Evolutionary conservation across 1,140 invertebrate species (phyloP).

Genomic region (Panonychus citri): DNA sequence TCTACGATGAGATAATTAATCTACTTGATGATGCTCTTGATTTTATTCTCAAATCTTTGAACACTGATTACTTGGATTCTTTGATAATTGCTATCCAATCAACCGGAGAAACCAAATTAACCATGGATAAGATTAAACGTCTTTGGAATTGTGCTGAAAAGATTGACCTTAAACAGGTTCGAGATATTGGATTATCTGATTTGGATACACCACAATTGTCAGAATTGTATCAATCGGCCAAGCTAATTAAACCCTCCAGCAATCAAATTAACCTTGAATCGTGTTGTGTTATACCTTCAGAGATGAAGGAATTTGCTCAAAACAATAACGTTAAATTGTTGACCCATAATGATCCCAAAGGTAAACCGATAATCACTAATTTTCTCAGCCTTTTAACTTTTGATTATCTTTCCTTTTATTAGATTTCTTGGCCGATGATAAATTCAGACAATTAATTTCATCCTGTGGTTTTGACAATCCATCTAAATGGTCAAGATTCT

Average conservation of each 20-base stretch:
- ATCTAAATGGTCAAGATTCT: conserved; percentile 27
- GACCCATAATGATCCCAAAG: conserved; percentile 77
- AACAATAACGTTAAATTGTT: conserved; percentile 72
- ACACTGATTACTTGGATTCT: conserved; percentile 41
- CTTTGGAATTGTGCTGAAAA: conserved; percentile 48
- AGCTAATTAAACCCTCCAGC: conserved; percentile 58
- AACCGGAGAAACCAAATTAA: conserved; percentile 25
- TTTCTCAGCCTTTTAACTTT: not conserved
- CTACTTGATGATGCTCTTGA: conserved; percentile 7
- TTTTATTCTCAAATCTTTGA: conserved; percentile 38
- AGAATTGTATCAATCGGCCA: conserved; percentile 47
- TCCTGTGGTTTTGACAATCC: conserved; percentile 14
- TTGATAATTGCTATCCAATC: conserved; percentile 43
- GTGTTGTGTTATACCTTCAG: conserved; percentile 81
- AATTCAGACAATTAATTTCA: conserved; percentile 5
- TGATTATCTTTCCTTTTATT: not conserved
- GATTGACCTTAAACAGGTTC: conserved; percentile 37
- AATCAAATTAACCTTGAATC: conserved; percentile 84
- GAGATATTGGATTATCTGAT: conserved; percentile 62
- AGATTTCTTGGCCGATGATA: not conserved
- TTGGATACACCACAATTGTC: conserved; percentile 54
- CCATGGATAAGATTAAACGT: conserved; percentile 32
- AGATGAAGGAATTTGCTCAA: conserved; percentile 65
- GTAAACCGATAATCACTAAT: conserved; percentile 27
- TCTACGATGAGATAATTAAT: not conserved